A percentile compares a stretch with the other conserved stretches of the same genome.
phyloP scores from a whole-genome alignment of 2,797 vertebrate genomes.

The Syngnathus rostellatus region DNA sequence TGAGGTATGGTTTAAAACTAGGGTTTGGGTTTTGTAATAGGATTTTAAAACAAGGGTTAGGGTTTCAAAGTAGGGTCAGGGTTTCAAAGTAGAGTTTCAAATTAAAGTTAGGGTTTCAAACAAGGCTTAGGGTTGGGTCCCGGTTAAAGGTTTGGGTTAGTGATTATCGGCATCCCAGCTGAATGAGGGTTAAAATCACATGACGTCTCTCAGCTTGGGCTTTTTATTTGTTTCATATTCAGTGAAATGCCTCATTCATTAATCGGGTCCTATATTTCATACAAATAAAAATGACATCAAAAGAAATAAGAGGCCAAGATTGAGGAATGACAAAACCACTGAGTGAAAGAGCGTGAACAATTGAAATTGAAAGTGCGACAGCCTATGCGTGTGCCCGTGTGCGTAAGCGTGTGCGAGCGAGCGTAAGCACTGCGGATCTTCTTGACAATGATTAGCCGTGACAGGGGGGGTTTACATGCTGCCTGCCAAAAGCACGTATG shows the following conservation, averaged over 20 bases:
- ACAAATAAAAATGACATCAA: background rate
- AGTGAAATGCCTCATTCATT: background rate
- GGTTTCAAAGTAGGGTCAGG: no score
- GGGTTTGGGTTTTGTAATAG: no score
- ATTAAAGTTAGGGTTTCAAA: no score
- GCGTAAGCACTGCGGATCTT: constrained; percentile 10
- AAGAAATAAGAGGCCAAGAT: background rate
- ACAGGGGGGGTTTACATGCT: constrained; percentile 30
- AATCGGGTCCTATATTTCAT: background rate
- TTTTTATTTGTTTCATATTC: background rate
- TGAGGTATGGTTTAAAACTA: no score
- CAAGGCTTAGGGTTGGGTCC: no score
- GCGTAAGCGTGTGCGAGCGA: background rate
- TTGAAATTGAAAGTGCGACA: background rate
- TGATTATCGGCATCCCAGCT: background rate
- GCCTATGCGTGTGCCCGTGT: background rate
- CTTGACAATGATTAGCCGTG: constrained; percentile 53
- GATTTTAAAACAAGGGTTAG: no score
- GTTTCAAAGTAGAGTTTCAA: no score
- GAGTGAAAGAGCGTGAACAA: constrained; percentile 3
- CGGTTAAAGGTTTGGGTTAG: no score
- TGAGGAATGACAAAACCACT: constrained; percentile 3
- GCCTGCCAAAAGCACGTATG: no score
- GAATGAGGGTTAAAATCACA: background rate
- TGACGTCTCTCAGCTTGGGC: background rate